These are phyloP conservation scores for Polydesmus complanatus DNA, from an alignment of 2,888 invertebrate genomes.

Conservation along the genomic window DNA sequence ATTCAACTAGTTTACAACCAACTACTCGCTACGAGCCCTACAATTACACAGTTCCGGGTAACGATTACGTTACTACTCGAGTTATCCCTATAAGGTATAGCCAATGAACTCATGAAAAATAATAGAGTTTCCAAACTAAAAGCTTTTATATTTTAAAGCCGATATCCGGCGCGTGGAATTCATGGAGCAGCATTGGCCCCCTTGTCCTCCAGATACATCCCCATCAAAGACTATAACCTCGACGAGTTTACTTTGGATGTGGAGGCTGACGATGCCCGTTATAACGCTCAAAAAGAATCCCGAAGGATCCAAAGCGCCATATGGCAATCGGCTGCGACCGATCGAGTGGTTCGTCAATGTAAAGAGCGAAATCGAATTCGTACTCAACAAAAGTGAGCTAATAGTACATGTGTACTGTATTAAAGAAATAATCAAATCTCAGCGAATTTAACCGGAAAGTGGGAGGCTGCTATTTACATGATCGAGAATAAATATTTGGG, in stretches of 20 bases:
- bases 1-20: background rate
- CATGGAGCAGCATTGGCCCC: slow-evolving; percentile 4
- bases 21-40: background rate
- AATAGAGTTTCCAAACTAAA: background rate
- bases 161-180: slow-evolving; percentile 8
- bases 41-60: background rate
- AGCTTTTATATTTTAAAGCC: slow-evolving; percentile 6
- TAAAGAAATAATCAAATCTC: background rate
- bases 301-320: slow-evolving; percentile 1
- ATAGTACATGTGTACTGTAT: too few species aligned
- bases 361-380: slow-evolving; percentile 9
- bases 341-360: slow-evolving; percentile 7
- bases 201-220: slow-evolving; percentile 2
- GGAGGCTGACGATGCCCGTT: slow-evolving; percentile 7
- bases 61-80: background rate
- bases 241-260: slow-evolving; percentile 6
- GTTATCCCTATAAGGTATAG: background rate
- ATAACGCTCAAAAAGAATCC: slow-evolving; percentile 1
- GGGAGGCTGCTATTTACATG: background rate
- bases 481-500: background rate
- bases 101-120: background rate
- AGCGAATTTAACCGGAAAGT: background rate
- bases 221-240: slow-evolving; percentile 6
- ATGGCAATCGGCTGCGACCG: slow-evolving; percentile 10
- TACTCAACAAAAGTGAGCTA: slow-evolving; percentile 1